Base-by-base conservation (phyloP, 2,888 invertebrate species). In the Chrysina gloriosa region DNA sequence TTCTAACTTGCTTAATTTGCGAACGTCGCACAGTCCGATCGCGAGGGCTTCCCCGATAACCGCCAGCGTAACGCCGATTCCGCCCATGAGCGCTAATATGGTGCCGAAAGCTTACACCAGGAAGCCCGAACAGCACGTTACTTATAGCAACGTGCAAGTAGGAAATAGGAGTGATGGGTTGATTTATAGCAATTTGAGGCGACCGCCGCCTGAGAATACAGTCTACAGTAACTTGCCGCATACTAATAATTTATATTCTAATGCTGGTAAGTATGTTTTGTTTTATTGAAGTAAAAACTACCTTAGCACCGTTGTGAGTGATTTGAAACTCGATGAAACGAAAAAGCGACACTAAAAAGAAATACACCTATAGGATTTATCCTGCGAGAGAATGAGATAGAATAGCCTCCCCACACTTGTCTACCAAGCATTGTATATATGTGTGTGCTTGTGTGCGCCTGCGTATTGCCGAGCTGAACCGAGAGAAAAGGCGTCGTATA, bases 161-260 rank as follows among this genome's bases (percentile, higher is more conserved):
- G 75, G 72, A 77, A 75, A 80, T 9, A 81, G 83, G 45, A 79
- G 77, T 21, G 85, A 85, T 63, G 84, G 85, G 25, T 80, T 86
- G 70, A 84, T 86, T 68, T 87, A 86, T 72, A 86, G 85, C 69
- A 87, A 88, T 72, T 83, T 87, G 70, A 82, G 85, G 29, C 86
- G 86, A 81, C 84, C 85, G 50, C 77, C 82, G 11, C 64, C 84
- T 78, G 76, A 81, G 11, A 75, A 76, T 11, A 78, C 75, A 39
- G 77, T 89, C 31, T 91, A 91, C 76, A 88, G 88, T 70, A 90
- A 90, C 78, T 79, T 89, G 23, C 76, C 76, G 7, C 64, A 71
- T 11, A 65, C 66, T 65, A 71, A 70, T 29, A 74, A 72, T 42
- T 71, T 74, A 2, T 82, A 80, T 70, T 76, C 80, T 0, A 82